These are phyloP conservation scores for Anaspis maculata DNA, from an alignment of 2,888 invertebrate species.

Conservation along the genomic window DNA sequence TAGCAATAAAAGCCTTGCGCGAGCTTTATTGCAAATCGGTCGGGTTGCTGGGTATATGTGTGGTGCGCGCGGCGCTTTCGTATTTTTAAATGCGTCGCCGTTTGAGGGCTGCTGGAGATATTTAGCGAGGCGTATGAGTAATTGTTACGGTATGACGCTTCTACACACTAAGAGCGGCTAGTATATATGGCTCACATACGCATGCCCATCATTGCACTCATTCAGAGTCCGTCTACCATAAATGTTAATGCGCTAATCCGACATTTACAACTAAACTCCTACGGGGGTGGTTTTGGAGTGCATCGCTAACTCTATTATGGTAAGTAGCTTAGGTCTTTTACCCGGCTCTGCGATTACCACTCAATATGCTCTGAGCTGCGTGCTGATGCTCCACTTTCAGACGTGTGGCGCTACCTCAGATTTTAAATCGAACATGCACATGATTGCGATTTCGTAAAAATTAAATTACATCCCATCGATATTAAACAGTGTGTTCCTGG, in stretches of 20 bases:
- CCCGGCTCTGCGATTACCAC: slow-evolving; percentile 10
- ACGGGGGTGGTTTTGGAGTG: slow-evolving; percentile 14
- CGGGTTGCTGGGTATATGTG: too few species aligned
- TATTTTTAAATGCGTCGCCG: background rate
- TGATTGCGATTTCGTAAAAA: too few species aligned
- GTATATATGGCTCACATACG: slow-evolving; percentile 34
- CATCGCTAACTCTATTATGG: slow-evolving; percentile 16
- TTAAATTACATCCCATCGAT: too few species aligned
- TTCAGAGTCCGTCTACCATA: slow-evolving; percentile 39
- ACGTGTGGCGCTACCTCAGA: slow-evolving; percentile 1
- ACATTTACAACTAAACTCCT: slow-evolving; percentile 40
- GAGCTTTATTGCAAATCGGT: too few species aligned
- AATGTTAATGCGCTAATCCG: slow-evolving; percentile 42
- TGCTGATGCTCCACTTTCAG: slow-evolving; percentile 7
- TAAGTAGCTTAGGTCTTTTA: slow-evolving; percentile 17
- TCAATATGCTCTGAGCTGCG: slow-evolving; percentile 5
- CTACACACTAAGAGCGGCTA: slow-evolving; percentile 24
- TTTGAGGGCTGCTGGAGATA: slow-evolving; percentile 16
- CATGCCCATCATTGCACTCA: slow-evolving; percentile 34
- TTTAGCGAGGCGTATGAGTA: slow-evolving; percentile 29
- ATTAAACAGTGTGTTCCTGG: too few species aligned
- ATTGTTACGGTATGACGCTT: slow-evolving; percentile 33
- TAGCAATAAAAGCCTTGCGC: too few species aligned
- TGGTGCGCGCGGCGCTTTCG: background rate
- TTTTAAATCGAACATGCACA: background rate